Evolutionary conservation across 2,888 invertebrate species (phyloP), one percentile per base, ranked within the genome.

Genomic region (Cistogaster globosa): DNA sequence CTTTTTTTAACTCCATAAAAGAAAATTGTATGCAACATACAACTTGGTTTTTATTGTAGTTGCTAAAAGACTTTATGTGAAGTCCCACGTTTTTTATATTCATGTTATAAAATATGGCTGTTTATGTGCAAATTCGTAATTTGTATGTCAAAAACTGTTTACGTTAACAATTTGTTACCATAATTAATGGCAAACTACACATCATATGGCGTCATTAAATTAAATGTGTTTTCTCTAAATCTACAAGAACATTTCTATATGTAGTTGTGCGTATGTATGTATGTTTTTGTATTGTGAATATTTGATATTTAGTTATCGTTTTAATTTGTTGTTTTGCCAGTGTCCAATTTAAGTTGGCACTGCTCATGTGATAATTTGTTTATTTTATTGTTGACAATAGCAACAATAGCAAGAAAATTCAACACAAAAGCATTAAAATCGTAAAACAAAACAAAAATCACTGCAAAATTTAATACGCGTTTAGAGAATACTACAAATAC

Each of bases 341-440:
- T 80, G 69, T 69, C 26, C 63, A 82, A 67, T 38, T 84, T 81
- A 32, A 57, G 77, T 85, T 85, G 85, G 65, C 82, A 79, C 55
- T 85, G 85, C 78, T 82, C 82, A 85, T 85, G 82, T 85, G 78
- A 85, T 85, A 85, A 85, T 85, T 82, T 85, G 85, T 82, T 85
- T 85, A 82, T 82, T 82, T 82, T 82, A 78, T 75, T 85, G 82
- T 82, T 85, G 82, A 82, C 82, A 85, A 82, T 53, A 32, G 12
- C 74, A 72, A 72, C 55, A 79, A 69, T 26, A 53, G 32, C 51
- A 51, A 42, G 38, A 63, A 74, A 58, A 26, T 11, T 71, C 60
- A 77, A 51, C 16, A 51, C 16, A 75, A 36, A 7, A 32, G 60
- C 36, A 67, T 67, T 58, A 58, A 51, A 58, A 38, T 22, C 65